Evolutionary conservation across 2,888 invertebrate species (phyloP).

Genomic region (Lissocephala sabroskyi): DNA sequence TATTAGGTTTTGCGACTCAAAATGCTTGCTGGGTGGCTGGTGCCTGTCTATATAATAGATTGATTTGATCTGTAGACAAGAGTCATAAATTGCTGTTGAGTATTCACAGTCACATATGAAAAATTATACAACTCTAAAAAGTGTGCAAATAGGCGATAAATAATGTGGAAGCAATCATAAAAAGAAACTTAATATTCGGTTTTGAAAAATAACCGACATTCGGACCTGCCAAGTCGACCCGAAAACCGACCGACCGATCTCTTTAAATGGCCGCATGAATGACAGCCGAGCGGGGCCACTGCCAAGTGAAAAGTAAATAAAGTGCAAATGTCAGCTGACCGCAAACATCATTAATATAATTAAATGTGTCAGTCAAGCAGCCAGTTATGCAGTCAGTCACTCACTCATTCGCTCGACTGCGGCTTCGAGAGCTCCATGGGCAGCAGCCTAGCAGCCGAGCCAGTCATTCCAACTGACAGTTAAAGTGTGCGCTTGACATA

Average conservation of each 20-base stretch:
- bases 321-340: constrained; percentile 70
- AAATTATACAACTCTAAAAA: constrained; percentile 45
- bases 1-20: no score
- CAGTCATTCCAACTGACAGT: constrained; percentile 34
- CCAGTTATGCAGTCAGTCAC: constrained; percentile 58
- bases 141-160: constrained; percentile 11
- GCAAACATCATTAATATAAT: constrained; percentile 67
- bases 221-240: constrained; percentile 31
- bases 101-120: constrained; percentile 66
- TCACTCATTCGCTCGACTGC: constrained; percentile 42
- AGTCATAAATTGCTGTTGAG: constrained; percentile 62
- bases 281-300: constrained; percentile 1
- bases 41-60: no score
- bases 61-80: no score
- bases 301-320: constrained; percentile 39
- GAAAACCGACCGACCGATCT: neutral
- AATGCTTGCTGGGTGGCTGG: no score
- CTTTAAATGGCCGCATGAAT: constrained; percentile 4
- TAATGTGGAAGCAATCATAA: constrained; percentile 27
- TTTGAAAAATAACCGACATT: constrained; percentile 18
- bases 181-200: constrained; percentile 21
- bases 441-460: constrained; percentile 3
- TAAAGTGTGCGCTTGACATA: constrained; percentile 53
- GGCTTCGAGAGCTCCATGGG: neutral
- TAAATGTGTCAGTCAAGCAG: constrained; percentile 66